These are phyloP conservation scores for Epirrhoe tristata DNA, from an alignment of 2,888 invertebrate species.

Conservation along the genomic window DNA sequence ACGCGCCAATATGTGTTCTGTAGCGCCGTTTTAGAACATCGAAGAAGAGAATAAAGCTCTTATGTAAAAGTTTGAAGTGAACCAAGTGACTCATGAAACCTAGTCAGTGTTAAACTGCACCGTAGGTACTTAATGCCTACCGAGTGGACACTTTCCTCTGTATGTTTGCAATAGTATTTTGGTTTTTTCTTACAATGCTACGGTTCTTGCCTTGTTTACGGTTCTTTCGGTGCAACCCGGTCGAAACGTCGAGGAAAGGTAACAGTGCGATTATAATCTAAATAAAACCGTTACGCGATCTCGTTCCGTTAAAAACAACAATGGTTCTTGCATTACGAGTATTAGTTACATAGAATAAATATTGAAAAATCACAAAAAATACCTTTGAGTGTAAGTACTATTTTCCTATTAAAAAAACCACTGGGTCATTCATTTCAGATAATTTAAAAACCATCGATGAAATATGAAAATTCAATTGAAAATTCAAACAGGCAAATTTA, in stretches of 20 bases:
- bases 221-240: neutral
- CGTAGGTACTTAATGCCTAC: neutral
- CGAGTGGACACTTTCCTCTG: neutral
- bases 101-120: neutral
- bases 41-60: neutral
- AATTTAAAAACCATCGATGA: neutral
- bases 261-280: no score
- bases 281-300: no score
- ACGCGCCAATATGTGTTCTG: neutral
- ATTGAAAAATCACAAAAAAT: neutral
- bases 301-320: no score
- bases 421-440: neutral
- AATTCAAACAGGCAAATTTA: no score
- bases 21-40: neutral
- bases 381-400: neutral
- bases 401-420: neutral
- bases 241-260: no score
- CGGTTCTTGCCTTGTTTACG: neutral
- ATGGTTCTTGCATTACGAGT: no score
- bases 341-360: neutral
- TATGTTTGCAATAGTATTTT: no score
- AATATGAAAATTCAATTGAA: constrained; percentile 2
- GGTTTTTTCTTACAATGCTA: no score
- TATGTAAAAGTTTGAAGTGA: neutral
- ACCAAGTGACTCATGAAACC: constrained; percentile 4